Conservation (phyloP, 2,113 vertebrate species). For the Saguinus imperator region DNA sequence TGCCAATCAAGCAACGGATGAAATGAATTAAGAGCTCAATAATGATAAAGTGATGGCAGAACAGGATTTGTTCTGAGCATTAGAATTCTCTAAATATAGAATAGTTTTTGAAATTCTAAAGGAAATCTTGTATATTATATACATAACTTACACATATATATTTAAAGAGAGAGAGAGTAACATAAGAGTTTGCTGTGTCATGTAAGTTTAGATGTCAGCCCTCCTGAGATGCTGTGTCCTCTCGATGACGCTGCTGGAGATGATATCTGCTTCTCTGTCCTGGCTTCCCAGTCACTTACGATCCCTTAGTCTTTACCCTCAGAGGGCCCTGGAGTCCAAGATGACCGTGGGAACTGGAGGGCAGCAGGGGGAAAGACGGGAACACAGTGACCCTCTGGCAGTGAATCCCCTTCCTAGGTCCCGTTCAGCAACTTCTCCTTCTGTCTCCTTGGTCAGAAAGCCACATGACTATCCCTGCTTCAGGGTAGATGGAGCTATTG, state of each 20-base stretch:
- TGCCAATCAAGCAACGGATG: neutral
- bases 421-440: no score
- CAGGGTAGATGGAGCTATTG: neutral
- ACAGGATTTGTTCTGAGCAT: neutral
- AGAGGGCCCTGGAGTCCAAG: neutral
- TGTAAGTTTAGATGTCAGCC: neutral
- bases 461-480: neutral
- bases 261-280: neutral
- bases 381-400: rapidly evolving
- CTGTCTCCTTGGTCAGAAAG: neutral
- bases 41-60: neutral
- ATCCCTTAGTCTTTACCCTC: neutral
- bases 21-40: neutral
- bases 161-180: neutral
- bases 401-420: neutral
- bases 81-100: neutral
- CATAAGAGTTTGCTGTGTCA: rapidly evolving
- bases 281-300: rapidly evolving
- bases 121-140: neutral
- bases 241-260: rapidly evolving
- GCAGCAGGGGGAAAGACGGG: neutral
- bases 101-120: neutral
- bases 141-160: no score
- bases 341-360: rapidly evolving
- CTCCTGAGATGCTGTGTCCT: rapidly evolving